These are phyloP conservation scores for Pristionchus fissidentatus DNA, from an alignment of 2,888 invertebrate genomes.

Conservation along the genomic window DNA sequence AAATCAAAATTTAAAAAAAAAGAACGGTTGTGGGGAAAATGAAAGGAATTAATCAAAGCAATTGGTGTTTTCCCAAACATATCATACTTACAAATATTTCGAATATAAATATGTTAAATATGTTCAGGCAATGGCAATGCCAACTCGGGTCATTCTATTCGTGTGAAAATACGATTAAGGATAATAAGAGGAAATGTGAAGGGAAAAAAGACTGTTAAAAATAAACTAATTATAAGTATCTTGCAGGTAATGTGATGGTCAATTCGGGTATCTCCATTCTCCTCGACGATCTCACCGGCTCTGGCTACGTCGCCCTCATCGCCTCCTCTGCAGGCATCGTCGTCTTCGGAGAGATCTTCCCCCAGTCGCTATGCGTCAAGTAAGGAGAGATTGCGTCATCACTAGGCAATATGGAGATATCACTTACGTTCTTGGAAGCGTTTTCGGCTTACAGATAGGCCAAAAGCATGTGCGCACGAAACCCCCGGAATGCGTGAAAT, in stretches of 20 bases:
- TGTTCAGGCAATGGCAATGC: too few species aligned
- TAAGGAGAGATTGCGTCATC: too few species aligned
- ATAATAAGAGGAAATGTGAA: not conserved
- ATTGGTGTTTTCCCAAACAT: not conserved
- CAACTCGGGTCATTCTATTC: too few species aligned
- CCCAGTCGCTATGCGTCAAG: slow-evolving; percentile 79
- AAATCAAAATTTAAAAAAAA: not conserved
- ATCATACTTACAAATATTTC: not conserved
- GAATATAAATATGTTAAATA: too few species aligned
- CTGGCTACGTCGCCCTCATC: slow-evolving; percentile 70
- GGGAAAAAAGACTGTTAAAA: not conserved
- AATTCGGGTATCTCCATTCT: slow-evolving; percentile 90
- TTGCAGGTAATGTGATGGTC: slow-evolving; percentile 79
- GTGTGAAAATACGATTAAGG: not conserved
- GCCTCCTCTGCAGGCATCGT: slow-evolving; percentile 82
- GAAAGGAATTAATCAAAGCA: not conserved
- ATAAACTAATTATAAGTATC: not conserved
- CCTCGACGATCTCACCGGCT: slow-evolving; percentile 87
- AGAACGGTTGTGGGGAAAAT: not conserved
- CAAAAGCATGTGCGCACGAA: too few species aligned
- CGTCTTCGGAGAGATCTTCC: slow-evolving; percentile 84
- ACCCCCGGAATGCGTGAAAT: too few species aligned
- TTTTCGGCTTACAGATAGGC: too few species aligned
- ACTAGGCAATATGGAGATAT: too few species aligned
- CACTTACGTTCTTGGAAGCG: too few species aligned